phyloP scores from a whole-genome alignment of 2,888 invertebrate genomes.

The Lepidocyrtoides sp. region DNA sequence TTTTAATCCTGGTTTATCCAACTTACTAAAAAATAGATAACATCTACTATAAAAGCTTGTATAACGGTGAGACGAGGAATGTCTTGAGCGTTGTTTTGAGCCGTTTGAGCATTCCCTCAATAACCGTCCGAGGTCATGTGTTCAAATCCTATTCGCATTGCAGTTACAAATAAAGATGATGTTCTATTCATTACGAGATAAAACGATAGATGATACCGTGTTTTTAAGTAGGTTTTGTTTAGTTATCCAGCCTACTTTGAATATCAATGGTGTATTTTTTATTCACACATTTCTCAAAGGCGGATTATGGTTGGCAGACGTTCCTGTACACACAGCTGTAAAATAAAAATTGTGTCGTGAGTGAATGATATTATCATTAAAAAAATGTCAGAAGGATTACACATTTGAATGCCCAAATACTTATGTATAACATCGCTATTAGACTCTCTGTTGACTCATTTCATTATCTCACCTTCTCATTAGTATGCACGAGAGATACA shows the following conservation, averaged over 20 bases:
- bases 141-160: no score
- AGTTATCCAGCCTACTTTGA: background rate
- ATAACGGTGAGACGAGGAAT: no score
- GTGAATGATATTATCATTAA: conserved; percentile 39
- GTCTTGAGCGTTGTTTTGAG: no score
- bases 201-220: background rate
- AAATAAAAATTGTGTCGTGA: conserved; percentile 22
- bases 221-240: background rate
- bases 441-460: background rate
- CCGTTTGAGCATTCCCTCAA: no score
- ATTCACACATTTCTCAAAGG: conserved; percentile 37
- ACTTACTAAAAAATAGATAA: no score
- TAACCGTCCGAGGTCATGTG: no score
- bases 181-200: background rate
- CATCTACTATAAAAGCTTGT: no score
- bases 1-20: no score
- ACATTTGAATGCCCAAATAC: background rate
- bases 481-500: conserved; percentile 73
- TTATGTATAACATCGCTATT: background rate
- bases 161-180: background rate
- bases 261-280: conserved; percentile 25
- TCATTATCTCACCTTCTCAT: conserved; percentile 72
- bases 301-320: background rate
- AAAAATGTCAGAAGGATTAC: background rate
- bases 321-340: background rate